phyloP scores from a whole-genome alignment of 2,888 invertebrate species.

The Phyto melanocephala region DNA sequence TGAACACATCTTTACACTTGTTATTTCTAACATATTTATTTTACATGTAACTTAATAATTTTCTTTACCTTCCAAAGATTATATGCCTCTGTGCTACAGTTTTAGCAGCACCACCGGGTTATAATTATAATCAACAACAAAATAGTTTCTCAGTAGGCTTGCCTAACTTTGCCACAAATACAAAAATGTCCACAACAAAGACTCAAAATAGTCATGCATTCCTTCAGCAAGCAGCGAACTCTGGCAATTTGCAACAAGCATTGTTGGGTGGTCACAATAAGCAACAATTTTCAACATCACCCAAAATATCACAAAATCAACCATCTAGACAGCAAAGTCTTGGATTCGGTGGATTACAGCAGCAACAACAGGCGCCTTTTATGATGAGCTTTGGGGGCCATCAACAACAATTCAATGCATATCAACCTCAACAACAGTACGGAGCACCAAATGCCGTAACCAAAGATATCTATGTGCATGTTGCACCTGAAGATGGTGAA shows the following conservation, averaged over 20 bases:
- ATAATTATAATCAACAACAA: slow-evolving; percentile 71
- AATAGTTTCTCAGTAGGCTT: slow-evolving; percentile 32
- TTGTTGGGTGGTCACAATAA: slow-evolving; percentile 50
- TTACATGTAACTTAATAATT: too few relatives aligned
- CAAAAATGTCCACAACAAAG: neutral
- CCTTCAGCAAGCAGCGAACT: slow-evolving; percentile 71
- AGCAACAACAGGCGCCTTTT: slow-evolving; percentile 41
- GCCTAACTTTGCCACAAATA: slow-evolving; percentile 7
- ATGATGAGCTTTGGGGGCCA: slow-evolving; percentile 37
- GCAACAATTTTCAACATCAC: slow-evolving; percentile 49
- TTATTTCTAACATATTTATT: too few relatives aligned
- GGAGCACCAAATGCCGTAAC: slow-evolving; percentile 70
- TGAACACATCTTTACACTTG: too few relatives aligned
- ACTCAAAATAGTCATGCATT: slow-evolving; percentile 63
- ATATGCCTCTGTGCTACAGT: slow-evolving; percentile 70
- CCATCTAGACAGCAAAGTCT: slow-evolving; percentile 36
- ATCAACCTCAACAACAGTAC: slow-evolving; percentile 58
- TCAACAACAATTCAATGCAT: slow-evolving; percentile 54
- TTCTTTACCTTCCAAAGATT: slow-evolving; percentile 67
- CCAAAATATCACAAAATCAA: slow-evolving; percentile 44
- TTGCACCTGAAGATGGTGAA: slow-evolving; percentile 76
- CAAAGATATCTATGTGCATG: slow-evolving; percentile 78
- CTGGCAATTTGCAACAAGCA: slow-evolving; percentile 68
- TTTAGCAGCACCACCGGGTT: slow-evolving; percentile 74
- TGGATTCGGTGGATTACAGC: slow-evolving; percentile 10